These are phyloP conservation scores for Tragelaphus buxtoni DNA, from an alignment of 2,113 vertebrate species.

Conservation along the genomic window DNA sequence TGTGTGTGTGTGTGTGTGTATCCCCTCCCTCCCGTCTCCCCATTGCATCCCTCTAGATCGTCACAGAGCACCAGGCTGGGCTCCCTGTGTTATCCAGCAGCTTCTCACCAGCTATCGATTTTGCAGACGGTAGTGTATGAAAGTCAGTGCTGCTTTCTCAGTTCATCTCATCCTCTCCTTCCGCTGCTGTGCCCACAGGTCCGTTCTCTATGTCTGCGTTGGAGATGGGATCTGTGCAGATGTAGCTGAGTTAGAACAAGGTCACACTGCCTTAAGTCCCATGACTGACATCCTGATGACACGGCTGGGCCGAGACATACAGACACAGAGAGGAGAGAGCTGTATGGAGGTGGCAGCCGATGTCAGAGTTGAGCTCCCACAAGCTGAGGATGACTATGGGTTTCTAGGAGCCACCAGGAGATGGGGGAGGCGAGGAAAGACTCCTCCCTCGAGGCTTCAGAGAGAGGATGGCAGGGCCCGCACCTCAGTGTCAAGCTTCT, in stretches of 20 bases:
- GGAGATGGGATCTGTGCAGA: neutral
- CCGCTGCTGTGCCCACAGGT: neutral
- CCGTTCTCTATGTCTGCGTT: neutral
- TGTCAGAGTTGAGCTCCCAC: fast-evolving
- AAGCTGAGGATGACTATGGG: fast-evolving
- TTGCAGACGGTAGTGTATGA: neutral
- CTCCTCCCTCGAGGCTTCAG: neutral
- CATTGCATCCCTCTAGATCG: neutral
- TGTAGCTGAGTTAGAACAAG: too few species aligned
- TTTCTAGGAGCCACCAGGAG: neutral
- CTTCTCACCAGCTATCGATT: neutral
- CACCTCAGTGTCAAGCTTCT: neutral
- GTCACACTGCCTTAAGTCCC: fast-evolving
- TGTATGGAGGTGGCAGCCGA: fast-evolving
- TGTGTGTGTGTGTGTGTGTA: neutral
- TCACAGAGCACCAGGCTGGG: neutral
- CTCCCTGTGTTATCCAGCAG: neutral
- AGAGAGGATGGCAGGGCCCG: fast-evolving
- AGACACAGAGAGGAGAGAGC: neutral
- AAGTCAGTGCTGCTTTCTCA: neutral
- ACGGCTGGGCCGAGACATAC: fast-evolving
- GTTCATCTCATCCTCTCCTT: neutral
- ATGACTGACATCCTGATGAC: fast-evolving
- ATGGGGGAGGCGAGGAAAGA: neutral
- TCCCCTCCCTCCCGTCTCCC: neutral